A percentile compares a stretch with the other conserved stretches of the same genome.
Evolutionary conservation across 2,888 invertebrate genomes (phyloP).

Genomic region (Himalopsyche kuldschensis): DNA sequence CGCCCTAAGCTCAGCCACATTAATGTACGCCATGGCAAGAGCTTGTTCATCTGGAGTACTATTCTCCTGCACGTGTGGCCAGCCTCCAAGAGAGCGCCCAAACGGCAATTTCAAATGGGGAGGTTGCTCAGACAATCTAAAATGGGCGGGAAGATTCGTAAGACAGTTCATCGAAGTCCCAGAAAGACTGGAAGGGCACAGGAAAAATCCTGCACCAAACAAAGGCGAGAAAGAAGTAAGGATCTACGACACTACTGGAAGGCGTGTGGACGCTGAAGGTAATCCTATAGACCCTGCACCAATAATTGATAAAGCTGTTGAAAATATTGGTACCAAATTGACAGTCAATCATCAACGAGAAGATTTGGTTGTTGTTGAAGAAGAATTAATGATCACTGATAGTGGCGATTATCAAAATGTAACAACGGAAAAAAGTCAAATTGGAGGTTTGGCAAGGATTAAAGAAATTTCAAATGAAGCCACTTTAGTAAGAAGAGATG

Average conservation of each 20-base stretch:
- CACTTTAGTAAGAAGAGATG: slow-evolving; percentile 28
- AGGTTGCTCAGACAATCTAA: slow-evolving; percentile 81
- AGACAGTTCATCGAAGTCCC: slow-evolving; percentile 72
- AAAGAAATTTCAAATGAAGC: slow-evolving; percentile 8
- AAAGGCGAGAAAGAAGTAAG: slow-evolving; percentile 28
- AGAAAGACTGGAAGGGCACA: slow-evolving; percentile 54
- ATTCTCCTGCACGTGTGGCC: slow-evolving; percentile 78
- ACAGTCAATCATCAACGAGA: background rate
- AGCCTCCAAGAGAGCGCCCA: slow-evolving; percentile 69
- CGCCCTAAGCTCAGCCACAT: slow-evolving; percentile 78
- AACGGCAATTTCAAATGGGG: slow-evolving; percentile 81
- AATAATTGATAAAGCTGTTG: background rate
- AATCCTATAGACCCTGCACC: slow-evolving; percentile 14
- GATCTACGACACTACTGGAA: slow-evolving; percentile 39
- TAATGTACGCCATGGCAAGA: slow-evolving; percentile 75
- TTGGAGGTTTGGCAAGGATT: background rate
- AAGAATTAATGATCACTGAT: background rate
- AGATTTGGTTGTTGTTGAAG: background rate
- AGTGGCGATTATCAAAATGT: background rate
- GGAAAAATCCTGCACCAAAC: slow-evolving; percentile 44
- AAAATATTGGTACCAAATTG: background rate
- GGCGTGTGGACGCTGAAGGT: slow-evolving; percentile 23
- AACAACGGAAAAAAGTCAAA: background rate
- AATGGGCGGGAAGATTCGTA: slow-evolving; percentile 72
- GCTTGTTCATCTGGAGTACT: slow-evolving; percentile 77